Conservation (phyloP, 53 echinoderm and acorn worm species). For the Astropecten irregularis region DNA sequence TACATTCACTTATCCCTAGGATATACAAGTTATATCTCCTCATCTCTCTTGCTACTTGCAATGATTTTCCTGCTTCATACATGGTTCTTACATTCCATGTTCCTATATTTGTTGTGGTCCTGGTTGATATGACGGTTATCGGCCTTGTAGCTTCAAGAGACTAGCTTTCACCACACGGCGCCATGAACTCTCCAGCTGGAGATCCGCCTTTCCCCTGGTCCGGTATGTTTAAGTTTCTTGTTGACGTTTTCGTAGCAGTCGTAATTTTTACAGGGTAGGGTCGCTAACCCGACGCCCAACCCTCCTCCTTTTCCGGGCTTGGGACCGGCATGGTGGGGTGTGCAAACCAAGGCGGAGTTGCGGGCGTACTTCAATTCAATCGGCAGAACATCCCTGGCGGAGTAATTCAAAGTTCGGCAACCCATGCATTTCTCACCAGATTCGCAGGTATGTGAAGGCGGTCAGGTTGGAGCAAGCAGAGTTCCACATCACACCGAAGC, state of each 20-base stretch:
- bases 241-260: too few relatives aligned
- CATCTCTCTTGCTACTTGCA: conserved; percentile 4
- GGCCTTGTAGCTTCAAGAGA: conserved; percentile 37
- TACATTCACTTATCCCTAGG: conserved; percentile 31
- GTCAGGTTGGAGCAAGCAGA: conserved; percentile 16
- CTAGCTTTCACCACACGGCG: conserved; percentile 24
- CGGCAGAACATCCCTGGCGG: neutral
- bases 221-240: too few relatives aligned
- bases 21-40: conserved; percentile 3
- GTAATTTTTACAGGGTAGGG: too few relatives aligned
- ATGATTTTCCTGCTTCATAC: conserved; percentile 28
- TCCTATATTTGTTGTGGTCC: conserved; percentile 35
- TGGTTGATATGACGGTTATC: conserved; percentile 26
- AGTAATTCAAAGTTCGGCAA: neutral
- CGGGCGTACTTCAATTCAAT: conserved; percentile 9
- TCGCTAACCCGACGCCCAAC: too few relatives aligned
- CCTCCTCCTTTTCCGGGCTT: too few relatives aligned
- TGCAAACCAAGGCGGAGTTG: too few relatives aligned
- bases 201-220: too few relatives aligned
- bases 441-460: conserved; percentile 20
- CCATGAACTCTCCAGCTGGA: too few relatives aligned
- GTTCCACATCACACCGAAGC: conserved; percentile 20
- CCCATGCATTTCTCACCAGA: neutral
- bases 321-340: too few relatives aligned
- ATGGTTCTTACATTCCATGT: conserved; percentile 55